A percentile compares a stretch with the other conserved stretches of the same genome.
phyloP scores from a whole-genome alignment of 2,113 vertebrate genomes.

The Coptodon bakossiorum region DNA sequence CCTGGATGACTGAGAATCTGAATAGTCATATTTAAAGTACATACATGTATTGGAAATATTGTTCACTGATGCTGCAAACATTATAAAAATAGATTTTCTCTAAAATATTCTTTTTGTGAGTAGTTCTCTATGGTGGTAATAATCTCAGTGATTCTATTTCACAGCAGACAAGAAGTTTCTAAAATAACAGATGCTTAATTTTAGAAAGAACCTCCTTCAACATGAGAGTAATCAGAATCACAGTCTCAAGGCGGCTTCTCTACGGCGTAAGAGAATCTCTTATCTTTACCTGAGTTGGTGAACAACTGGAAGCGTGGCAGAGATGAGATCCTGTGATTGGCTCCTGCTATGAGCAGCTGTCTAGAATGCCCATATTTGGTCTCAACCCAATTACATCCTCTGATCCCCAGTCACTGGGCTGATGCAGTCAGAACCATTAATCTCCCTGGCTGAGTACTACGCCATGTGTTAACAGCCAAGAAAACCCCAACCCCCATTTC shows the following conservation, averaged over 20 bases:
- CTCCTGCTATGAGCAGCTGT: slow-evolving; percentile 77
- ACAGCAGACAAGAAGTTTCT: neutral
- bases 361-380: slow-evolving; percentile 70
- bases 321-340: slow-evolving; percentile 67
- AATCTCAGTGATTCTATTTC: neutral
- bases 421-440: slow-evolving; percentile 77
- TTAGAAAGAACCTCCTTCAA: neutral
- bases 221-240: neutral
- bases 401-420: slow-evolving; percentile 67
- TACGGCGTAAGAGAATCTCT: slow-evolving; percentile 3
- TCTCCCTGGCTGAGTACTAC: slow-evolving; percentile 69
- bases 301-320: slow-evolving; percentile 67
- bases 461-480: slow-evolving; percentile 70
- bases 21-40: neutral
- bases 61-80: neutral
- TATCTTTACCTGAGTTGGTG: slow-evolving; percentile 42
- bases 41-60: neutral
- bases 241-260: slow-evolving; percentile 6
- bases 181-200: neutral
- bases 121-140: neutral
- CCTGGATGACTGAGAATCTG: neutral
- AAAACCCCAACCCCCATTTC: neutral
- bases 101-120: neutral
- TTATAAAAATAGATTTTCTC: neutral
- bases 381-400: slow-evolving; percentile 74